Evolutionary conservation across 1,140 invertebrate genomes (phyloP).

Genomic region (Trachymyrmex septentrionalis): DNA sequence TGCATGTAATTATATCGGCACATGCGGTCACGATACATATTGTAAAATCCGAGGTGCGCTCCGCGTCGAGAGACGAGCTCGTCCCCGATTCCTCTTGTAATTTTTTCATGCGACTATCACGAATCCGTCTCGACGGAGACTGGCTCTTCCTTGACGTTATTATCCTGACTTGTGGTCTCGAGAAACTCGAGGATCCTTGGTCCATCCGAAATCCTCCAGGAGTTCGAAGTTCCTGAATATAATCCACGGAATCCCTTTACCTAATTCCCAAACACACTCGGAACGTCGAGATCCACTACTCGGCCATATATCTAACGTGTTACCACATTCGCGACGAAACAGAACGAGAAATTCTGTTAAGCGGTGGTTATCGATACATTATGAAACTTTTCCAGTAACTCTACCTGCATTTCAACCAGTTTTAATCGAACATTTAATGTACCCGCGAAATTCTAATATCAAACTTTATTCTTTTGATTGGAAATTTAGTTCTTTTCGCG

Average conservation of each 20-base stretch:
- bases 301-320: constrained; percentile 17
- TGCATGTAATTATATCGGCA: constrained; percentile 49
- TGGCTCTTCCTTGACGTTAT: constrained; percentile 41
- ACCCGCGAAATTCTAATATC: background rate
- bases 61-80: no score
- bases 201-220: constrained; percentile 54
- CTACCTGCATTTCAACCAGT: background rate
- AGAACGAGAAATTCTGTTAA: constrained; percentile 16
- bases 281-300: constrained; percentile 49
- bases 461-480: background rate
- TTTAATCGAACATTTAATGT: background rate
- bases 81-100: constrained; percentile 8
- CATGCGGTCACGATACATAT: constrained; percentile 29
- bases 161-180: constrained; percentile 53
- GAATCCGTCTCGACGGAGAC: constrained; percentile 1
- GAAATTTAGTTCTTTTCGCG: background rate
- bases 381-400: background rate
- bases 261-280: constrained; percentile 64
- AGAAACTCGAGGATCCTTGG: constrained; percentile 51
- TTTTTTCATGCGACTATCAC: constrained; percentile 28
- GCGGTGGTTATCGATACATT: background rate
- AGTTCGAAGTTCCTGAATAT: constrained; percentile 63
- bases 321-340: constrained; percentile 47
- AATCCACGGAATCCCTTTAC: constrained; percentile 64
- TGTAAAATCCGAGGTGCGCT: background rate